Conservation (phyloP, 2,113 vertebrate genomes). For the Chloropsis cyanopogon region DNA sequence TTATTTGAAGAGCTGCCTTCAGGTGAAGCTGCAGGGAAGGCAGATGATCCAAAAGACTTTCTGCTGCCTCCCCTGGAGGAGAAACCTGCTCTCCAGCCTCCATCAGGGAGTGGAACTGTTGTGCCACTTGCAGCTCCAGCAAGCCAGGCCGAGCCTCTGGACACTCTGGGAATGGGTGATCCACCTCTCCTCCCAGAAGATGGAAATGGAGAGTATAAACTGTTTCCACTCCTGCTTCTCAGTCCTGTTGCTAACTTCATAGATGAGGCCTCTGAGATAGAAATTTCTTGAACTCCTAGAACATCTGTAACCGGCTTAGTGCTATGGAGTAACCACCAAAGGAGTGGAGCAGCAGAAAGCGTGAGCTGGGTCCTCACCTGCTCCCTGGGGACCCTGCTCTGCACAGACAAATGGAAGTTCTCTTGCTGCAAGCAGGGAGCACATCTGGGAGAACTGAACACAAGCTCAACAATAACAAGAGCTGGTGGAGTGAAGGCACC, state of each 20-base stretch:
- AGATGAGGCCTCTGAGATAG: constrained; percentile 64
- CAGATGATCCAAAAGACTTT: not conserved
- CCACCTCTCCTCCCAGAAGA: constrained; percentile 32
- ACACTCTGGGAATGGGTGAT: not conserved
- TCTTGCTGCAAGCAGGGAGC: not conserved
- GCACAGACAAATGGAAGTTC: not conserved
- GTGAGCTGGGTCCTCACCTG: not conserved
- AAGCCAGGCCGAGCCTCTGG: not conserved
- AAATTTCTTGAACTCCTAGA: constrained; percentile 15
- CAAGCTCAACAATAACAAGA: not conserved
- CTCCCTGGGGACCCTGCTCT: not conserved
- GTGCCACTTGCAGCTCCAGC: not conserved
- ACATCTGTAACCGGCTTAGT: not conserved
- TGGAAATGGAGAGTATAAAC: constrained; percentile 39
- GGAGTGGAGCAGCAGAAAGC: not conserved
- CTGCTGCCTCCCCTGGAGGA: constrained; percentile 21
- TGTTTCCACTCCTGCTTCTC: constrained; percentile 56
- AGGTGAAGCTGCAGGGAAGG: not conserved
- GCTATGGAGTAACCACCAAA: not conserved
- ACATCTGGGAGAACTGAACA: not conserved
- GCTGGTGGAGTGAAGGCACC: not conserved
- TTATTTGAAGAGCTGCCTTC: constrained; percentile 50
- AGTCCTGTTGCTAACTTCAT: constrained; percentile 66
- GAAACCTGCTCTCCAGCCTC: not conserved
- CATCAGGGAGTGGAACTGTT: not conserved